Evolutionary conservation across 2,113 vertebrate genomes (phyloP), one percentile per base, ranked within the genome.

Genomic region (Nothoprocta pentlandii): DNA sequence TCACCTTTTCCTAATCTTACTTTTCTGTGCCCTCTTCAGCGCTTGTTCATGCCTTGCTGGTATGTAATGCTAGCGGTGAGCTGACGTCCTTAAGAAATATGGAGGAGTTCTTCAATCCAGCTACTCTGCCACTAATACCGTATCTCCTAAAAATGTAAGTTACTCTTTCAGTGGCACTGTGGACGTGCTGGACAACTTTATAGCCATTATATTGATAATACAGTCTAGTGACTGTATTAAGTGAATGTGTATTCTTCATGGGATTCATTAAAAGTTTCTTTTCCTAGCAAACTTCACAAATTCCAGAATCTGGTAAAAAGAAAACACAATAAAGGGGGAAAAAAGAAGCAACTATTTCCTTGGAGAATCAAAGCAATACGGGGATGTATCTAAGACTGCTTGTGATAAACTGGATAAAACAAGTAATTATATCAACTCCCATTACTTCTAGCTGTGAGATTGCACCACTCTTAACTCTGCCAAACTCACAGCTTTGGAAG

Each of bases 51-150:
- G 98, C 98, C 22, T 85, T 98, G 84, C 85, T 98, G 66, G 97
- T 97, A 36, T 97, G 98, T 66, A 98, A 98, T 26, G 98, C 97
- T 42, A 98, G 98, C 14, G 80, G 96, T 21, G 98, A 98, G 95
- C 96, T 98, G 51, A 97, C 96, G 14, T 92, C 94, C 42, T 85
- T 98, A 87, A 97, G 96, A 79, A 98, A 98, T 69, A 80, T 98
- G 86, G 97, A 97, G 68, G 97, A 98, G 85, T 84, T 98, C 92
- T 96, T 98, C 71, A 96, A 78, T 70, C 97, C 98, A 28, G 64
- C 95, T 22, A 92, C 96, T 0, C 85, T 98, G 39, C 98, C 98
- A 22, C 75, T 98, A 23, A 94, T 88, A n/a, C 98, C 96, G 0
- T 16, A 97, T 51, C 96, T 98, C 19, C 91, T 98, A 21, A 93